phyloP scores from a whole-genome alignment of 2,888 invertebrate genomes.

The Tenthredo mesomela region DNA sequence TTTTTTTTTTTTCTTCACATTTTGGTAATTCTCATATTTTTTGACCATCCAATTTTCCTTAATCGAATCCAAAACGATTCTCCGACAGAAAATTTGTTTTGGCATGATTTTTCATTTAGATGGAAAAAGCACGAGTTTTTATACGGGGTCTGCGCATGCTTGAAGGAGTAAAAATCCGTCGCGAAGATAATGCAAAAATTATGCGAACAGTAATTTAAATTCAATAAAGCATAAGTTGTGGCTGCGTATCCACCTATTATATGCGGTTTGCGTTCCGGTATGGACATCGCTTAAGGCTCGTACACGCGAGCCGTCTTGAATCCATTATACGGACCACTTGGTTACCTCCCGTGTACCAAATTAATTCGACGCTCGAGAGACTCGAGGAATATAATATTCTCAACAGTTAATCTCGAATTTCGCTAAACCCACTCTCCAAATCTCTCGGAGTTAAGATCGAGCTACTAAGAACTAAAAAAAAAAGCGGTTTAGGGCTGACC shows the following conservation, averaged over 20 bases:
- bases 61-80: no score
- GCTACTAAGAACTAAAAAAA: no score
- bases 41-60: no score
- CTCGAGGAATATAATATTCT: neutral
- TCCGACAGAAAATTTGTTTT: no score
- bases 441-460: no score
- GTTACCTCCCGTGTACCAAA: conserved; percentile 35
- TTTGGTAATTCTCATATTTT: no score
- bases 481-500: no score
- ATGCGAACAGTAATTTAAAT: conserved; percentile 30
- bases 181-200: conserved; percentile 7
- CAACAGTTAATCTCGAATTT: neutral
- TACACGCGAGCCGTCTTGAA: conserved; percentile 27
- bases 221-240: conserved; percentile 43
- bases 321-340: conserved; percentile 44
- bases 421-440: neutral
- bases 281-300: conserved; percentile 42
- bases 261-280: conserved; percentile 30
- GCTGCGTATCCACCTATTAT: conserved; percentile 18
- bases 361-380: conserved; percentile 23
- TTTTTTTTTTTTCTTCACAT: no score
- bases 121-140: no score
- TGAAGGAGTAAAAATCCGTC: neutral
- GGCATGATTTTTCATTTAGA: no score
- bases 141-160: no score